Conservation (phyloP, 2,888 invertebrate species). For the Mesochorus sp. region DNA sequence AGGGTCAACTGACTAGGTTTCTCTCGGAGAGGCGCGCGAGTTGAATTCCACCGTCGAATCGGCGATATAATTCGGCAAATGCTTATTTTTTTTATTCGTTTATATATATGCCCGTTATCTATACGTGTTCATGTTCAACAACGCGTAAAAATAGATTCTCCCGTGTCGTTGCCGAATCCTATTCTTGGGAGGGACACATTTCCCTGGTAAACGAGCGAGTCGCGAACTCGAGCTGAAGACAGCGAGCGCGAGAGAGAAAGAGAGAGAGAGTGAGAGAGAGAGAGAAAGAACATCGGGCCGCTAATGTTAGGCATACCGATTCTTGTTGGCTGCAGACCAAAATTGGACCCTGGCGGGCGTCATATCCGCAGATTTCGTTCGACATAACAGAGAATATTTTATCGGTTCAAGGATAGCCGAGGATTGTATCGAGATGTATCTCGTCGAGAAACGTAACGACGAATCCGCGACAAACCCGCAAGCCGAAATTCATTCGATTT, state of each 20-base stretch:
- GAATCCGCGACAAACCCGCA: no score
- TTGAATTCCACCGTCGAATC: slow-evolving; percentile 44
- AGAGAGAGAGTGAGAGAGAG: slow-evolving; percentile 5
- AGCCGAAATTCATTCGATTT: background rate
- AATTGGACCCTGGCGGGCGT: slow-evolving; percentile 49
- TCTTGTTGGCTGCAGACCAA: slow-evolving; percentile 56
- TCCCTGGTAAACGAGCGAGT: slow-evolving; percentile 62
- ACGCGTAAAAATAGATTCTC: slow-evolving; percentile 71
- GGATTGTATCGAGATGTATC: no score
- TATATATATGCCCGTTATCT: slow-evolving; percentile 48
- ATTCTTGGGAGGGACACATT: slow-evolving; percentile 74
- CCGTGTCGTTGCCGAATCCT: slow-evolving; percentile 72
- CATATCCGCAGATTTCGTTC: slow-evolving; percentile 46
- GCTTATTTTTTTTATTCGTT: slow-evolving; percentile 55
- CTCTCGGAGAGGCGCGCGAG: background rate
- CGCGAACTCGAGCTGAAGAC: slow-evolving; percentile 44
- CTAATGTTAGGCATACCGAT: slow-evolving; percentile 60
- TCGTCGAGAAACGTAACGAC: no score
- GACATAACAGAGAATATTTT: slow-evolving; percentile 15
- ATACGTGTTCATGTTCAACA: no score
- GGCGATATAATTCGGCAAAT: slow-evolving; percentile 55
- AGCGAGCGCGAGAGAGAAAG: no score
- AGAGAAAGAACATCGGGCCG: slow-evolving; percentile 33
- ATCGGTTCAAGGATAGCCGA: slow-evolving; percentile 54
- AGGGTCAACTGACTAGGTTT: background rate